Conservation (phyloP, 2,888 invertebrate genomes). For the Dynastes tityus region DNA sequence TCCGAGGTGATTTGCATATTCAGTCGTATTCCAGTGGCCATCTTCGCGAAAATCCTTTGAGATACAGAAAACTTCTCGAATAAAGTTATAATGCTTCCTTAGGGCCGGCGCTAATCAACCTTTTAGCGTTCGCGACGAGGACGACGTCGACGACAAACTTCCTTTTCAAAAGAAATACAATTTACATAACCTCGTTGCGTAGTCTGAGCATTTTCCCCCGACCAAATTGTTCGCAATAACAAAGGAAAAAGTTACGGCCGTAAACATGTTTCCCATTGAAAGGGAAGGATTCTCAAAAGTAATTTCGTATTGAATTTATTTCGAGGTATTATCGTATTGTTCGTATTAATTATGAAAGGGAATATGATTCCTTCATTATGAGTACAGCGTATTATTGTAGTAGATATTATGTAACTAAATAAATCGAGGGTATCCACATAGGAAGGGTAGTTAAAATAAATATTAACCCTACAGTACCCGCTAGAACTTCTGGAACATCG, state of each 20-base stretch:
- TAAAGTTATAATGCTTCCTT: constrained; percentile 29
- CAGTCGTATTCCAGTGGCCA: constrained; percentile 1
- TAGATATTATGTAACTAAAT: too few relatives aligned
- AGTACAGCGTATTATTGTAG: too few relatives aligned
- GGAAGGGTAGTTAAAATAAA: not conserved
- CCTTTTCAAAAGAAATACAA: constrained; percentile 24
- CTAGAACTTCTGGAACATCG: too few relatives aligned
- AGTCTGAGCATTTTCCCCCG: not conserved
- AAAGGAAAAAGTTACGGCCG: constrained; percentile 9
- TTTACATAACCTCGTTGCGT: constrained; percentile 21
- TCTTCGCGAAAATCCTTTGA: constrained; percentile 10
- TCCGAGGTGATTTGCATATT: not conserved
- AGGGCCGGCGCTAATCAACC: constrained; percentile 4
- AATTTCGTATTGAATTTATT: constrained; percentile 4
- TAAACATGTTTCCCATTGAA: constrained; percentile 11
- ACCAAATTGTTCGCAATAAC: constrained; percentile 12
- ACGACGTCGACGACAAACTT: constrained; percentile 9
- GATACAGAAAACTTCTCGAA: constrained; percentile 3
- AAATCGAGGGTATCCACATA: too few relatives aligned
- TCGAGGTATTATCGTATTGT: not conserved
- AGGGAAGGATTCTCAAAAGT: not conserved
- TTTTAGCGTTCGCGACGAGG: not conserved
- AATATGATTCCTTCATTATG: not conserved
- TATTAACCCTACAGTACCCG: too few relatives aligned
- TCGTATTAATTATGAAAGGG: not conserved